These are phyloP conservation scores for Brachyrhaphis roseni DNA, from an alignment of 2,797 vertebrate species.

Conservation along the genomic window DNA sequence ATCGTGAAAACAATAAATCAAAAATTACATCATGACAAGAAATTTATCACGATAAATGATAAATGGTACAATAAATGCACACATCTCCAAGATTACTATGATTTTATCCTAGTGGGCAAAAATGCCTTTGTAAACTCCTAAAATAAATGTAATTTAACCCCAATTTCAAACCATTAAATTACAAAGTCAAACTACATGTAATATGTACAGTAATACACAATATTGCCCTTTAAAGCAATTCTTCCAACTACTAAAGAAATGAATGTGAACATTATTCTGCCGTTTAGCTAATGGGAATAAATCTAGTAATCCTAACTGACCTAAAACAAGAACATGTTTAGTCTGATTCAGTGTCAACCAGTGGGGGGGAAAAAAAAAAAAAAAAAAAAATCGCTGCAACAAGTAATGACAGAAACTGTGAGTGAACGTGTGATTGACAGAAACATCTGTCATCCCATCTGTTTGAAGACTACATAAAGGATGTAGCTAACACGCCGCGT, in stretches of 20 bases:
- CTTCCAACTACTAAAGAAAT: not conserved
- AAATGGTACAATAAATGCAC: too few relatives aligned
- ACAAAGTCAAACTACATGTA: too few relatives aligned
- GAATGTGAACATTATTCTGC: not conserved
- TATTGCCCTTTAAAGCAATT: not conserved
- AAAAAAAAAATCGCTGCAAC: not conserved
- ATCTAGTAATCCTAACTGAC: not conserved
- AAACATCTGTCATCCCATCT: slow-evolving; percentile 45
- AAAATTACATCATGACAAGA: too few relatives aligned
- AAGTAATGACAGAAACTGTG: not conserved
- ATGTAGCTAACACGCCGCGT: slow-evolving; percentile 6
- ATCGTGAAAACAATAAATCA: too few relatives aligned
- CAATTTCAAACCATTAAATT: not conserved
- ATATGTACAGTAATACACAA: too few relatives aligned
- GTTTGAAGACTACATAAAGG: slow-evolving; percentile 7
- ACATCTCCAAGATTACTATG: not conserved
- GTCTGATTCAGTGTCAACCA: not conserved
- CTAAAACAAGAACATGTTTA: not conserved
- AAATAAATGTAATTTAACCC: not conserved
- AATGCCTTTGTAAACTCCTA: not conserved
- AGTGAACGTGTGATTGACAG: slow-evolving; percentile 12
- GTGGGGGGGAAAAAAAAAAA: not conserved
- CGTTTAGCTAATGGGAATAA: not conserved
- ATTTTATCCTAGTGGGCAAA: not conserved
- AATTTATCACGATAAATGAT: too few relatives aligned